phyloP scores from a whole-genome alignment of 2,797 vertebrate species.

The Neoniphon sammara region DNA sequence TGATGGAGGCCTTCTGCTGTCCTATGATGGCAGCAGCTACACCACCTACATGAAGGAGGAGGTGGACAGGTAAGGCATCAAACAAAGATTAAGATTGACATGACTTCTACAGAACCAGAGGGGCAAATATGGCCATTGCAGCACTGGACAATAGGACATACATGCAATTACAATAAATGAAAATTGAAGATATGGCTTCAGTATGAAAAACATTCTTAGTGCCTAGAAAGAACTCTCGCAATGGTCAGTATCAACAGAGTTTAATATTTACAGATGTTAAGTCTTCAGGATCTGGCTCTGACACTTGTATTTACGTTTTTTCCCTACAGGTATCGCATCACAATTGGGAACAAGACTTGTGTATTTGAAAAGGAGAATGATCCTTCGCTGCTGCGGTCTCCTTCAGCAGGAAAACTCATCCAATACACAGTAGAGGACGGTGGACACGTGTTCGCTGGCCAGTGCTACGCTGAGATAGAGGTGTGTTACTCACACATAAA shows the following conservation, averaged over 20 bases:
- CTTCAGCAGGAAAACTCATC: constrained; percentile 96
- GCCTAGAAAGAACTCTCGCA: not conserved
- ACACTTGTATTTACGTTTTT: not conserved
- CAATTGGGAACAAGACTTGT: constrained; percentile 99
- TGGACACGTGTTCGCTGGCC: constrained; percentile 94
- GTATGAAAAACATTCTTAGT: too few species aligned
- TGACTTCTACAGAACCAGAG: not conserved
- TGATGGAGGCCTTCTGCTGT: constrained; percentile 94
- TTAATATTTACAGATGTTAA: not conserved
- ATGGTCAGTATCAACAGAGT: not conserved
- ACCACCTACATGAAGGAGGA: constrained; percentile 99
- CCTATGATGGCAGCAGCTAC: constrained; percentile 98
- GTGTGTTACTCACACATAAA: constrained; percentile 66
- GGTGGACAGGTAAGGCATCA: constrained; percentile 88
- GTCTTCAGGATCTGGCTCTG: not conserved
- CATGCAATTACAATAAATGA: not conserved
- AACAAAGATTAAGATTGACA: not conserved
- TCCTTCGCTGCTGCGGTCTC: constrained; percentile 93
- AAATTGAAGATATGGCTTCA: too few species aligned
- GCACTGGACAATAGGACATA: not conserved
- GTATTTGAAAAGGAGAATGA: constrained; percentile 99
- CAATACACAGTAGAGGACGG: constrained; percentile 97
- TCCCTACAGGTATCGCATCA: constrained; percentile 92
- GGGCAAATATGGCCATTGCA: not conserved
- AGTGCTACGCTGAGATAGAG: constrained; percentile 98